Percentiles rank a stretch among this genome's conserved stretches.
Conservation (phyloP, 1,140 invertebrate species). For the Acyrthosiphon pisum region DNA sequence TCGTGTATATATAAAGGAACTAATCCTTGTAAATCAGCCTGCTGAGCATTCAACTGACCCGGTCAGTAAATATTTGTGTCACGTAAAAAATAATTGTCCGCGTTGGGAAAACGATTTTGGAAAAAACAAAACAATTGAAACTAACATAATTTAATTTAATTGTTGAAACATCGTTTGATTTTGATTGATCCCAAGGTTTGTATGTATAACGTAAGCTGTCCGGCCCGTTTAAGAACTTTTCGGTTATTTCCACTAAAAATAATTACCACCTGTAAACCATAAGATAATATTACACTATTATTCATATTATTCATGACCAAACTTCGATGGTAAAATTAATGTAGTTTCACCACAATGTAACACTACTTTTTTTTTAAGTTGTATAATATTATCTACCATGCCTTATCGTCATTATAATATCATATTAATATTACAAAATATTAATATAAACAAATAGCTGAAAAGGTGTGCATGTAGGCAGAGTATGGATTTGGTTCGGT, state of each 20-base stretch:
- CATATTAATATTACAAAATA: background rate
- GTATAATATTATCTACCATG: background rate
- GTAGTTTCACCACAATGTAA: background rate
- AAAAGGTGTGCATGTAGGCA: no score
- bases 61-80: slow-evolving; percentile 87
- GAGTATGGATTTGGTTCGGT: no score
- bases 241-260: slow-evolving; percentile 86
- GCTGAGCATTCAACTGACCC: slow-evolving; percentile 85
- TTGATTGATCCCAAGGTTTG: slow-evolving; percentile 78
- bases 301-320: background rate
- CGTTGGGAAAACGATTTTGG: slow-evolving; percentile 84
- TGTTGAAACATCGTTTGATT: slow-evolving; percentile 77
- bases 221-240: slow-evolving; percentile 83
- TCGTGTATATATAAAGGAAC: slow-evolving; percentile 77
- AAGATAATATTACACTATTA: background rate
- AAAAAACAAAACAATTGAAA: slow-evolving; percentile 84
- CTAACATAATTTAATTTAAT: slow-evolving; percentile 91
- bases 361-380: background rate
- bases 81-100: slow-evolving; percentile 81
- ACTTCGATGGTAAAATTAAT: background rate
- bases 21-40: slow-evolving; percentile 81
- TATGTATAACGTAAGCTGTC: slow-evolving; percentile 85
- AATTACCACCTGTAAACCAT: slow-evolving; percentile 75
- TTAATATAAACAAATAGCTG: no score
- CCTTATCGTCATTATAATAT: no score